Base-by-base conservation (phyloP, 1,140 invertebrate genomes). In the Hylyphantes graminicola region DNA sequence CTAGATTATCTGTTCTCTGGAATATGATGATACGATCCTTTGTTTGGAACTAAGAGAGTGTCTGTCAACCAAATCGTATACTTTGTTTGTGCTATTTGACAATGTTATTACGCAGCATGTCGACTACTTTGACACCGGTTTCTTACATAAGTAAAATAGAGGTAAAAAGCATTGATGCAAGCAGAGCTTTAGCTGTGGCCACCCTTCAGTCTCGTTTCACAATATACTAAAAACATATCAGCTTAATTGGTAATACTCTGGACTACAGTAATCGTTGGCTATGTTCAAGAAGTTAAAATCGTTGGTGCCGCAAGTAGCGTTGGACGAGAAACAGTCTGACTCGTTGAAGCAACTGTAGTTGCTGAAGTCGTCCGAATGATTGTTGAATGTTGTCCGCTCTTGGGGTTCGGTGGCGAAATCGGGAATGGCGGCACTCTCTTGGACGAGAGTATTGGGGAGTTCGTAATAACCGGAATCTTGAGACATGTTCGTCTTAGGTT, bases 181-280 rank as follows among this genome's bases (percentile, higher is more conserved):
- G n/a, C 35, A 35, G 35, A 35, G 35, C 1, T 35, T 35, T 5
- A 35, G 35, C 35, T 35, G 35, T 35, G 35, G 35, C 35, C 35
- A 35, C 35, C 35, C 35, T 35, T 35, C 35, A 35, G 35, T 35
- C 35, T 35, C 5, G 35, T 35, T 35, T 35, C 35, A 35, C 35
- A 35, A 35, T 35, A n/a, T n/a, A 35, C 11, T 15, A 17, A 74
- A 70, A 19, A 17, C 74, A 57, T 61, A 86, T 86, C 85, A 86
- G 85, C 79, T 86, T 61, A 86, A 63, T 75, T 86, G 80, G 70
- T 84, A 86, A 51, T 86, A 86, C 48, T 86, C 85, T 57, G 80
- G 74, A 76, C n/a, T 79, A 61, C 77, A 78, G 13, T 83, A 83
- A 54, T 86, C 80, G 57, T 79, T 86, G 17, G 80, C 77, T 55